Conservation (phyloP, 2,888 invertebrate species). For the Eupithecia exiguata region DNA sequence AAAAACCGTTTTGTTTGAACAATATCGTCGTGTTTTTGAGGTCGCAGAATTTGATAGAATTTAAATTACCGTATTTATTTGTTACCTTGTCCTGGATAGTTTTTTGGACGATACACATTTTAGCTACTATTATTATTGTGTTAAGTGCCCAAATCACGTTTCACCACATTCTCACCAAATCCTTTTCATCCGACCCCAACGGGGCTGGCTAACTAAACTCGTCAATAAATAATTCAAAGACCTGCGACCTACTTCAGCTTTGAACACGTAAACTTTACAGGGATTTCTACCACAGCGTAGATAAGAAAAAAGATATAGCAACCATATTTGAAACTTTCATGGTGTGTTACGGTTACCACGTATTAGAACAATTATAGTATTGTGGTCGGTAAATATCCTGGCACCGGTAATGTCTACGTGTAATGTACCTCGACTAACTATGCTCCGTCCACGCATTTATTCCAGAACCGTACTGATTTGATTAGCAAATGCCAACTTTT, state of each 20-base stretch:
- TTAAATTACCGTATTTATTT: too few species aligned
- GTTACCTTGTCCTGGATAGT: background rate
- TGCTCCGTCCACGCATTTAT: too few species aligned
- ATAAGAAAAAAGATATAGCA: background rate
- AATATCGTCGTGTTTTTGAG: too few species aligned
- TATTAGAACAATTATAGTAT: too few species aligned
- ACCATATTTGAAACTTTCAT: too few species aligned
- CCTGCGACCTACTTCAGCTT: constrained; percentile 8
- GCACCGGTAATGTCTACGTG: too few species aligned
- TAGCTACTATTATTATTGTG: background rate
- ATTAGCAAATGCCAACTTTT: background rate
- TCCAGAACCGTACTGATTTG: background rate
- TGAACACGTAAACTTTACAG: background rate
- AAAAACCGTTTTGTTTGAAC: too few species aligned
- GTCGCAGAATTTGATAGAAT: too few species aligned
- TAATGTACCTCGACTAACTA: too few species aligned
- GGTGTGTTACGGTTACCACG: too few species aligned
- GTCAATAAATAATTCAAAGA: background rate
- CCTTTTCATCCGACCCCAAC: background rate
- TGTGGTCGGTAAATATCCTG: too few species aligned
- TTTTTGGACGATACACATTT: background rate
- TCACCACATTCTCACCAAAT: background rate
- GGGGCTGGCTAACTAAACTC: background rate
- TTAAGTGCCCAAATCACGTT: background rate
- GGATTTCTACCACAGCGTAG: background rate